Conservation (phyloP, 2,888 invertebrate species). For the Leptinotarsa juncta region DNA sequence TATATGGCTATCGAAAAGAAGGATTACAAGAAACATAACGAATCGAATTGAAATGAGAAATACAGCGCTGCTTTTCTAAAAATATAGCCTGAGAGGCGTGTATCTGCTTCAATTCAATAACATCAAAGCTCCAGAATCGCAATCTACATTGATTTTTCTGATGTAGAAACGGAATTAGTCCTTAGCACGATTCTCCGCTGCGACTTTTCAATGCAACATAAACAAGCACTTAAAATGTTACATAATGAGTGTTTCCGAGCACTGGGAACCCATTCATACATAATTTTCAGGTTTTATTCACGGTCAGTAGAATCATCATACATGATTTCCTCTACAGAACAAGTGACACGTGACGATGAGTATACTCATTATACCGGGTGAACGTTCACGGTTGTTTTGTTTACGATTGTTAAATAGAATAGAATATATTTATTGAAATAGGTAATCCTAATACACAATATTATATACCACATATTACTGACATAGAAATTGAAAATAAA, state of each 20-base stretch:
- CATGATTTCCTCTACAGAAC: slow-evolving; percentile 28
- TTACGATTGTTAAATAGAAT: neutral
- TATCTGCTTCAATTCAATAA: neutral
- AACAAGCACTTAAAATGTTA: neutral
- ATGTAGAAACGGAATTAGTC: neutral
- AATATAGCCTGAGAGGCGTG: neutral
- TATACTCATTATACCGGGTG: neutral
- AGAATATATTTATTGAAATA: too few species aligned
- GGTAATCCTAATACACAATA: too few species aligned
- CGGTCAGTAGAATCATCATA: slow-evolving; percentile 24
- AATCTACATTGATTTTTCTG: neutral
- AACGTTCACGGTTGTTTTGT: neutral
- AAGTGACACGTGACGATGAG: slow-evolving; percentile 26
- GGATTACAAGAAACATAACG: neutral
- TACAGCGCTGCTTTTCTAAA: neutral
- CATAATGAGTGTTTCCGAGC: neutral
- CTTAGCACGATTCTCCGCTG: neutral
- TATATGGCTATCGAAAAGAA: neutral
- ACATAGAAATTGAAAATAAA: too few species aligned
- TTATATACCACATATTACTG: too few species aligned
- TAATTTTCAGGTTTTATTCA: slow-evolving; percentile 24
- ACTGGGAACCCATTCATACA: slow-evolving; percentile 18
- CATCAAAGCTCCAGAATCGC: neutral
- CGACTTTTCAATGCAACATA: neutral
- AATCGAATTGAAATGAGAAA: neutral